Evolutionary conservation across 2,797 vertebrate genomes (phyloP).

Genomic region (Lerista edwardsae): DNA sequence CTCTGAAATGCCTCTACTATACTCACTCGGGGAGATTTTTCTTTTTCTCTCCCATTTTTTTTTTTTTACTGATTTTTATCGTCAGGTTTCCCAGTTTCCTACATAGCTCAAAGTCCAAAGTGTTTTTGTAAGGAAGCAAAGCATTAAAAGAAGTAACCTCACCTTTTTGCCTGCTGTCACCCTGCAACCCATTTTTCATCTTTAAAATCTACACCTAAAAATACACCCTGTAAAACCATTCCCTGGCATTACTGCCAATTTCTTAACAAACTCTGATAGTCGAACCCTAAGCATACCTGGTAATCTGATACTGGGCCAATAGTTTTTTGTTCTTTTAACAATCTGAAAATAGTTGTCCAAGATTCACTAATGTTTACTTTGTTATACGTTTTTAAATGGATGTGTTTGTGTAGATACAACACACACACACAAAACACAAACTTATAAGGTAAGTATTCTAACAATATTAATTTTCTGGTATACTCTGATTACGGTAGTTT

Average conservation of each 20-base stretch:
- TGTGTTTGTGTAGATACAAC: too few relatives aligned
- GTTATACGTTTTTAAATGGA: too few relatives aligned
- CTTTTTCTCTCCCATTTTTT: not conserved
- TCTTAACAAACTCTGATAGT: constrained; percentile 46
- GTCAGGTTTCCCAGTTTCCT: constrained; percentile 46
- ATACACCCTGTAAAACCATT: constrained; percentile 53
- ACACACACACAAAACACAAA: too few relatives aligned
- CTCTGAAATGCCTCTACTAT: constrained; percentile 68
- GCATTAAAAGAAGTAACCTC: constrained; percentile 52
- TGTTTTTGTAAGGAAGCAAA: constrained; percentile 38
- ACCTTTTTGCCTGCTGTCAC: constrained; percentile 41
- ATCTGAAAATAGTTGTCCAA: too few relatives aligned
- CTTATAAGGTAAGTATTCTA: too few relatives aligned
- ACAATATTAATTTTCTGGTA: too few relatives aligned
- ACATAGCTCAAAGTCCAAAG: constrained; percentile 55
- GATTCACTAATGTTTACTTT: too few relatives aligned
- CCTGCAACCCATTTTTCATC: constrained; percentile 61
- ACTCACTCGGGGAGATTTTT: constrained; percentile 45
- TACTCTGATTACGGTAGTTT: too few relatives aligned
- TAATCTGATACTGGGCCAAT: not conserved
- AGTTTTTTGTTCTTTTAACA: too few relatives aligned
- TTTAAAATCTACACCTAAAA: constrained; percentile 54
- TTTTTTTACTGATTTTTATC: constrained; percentile 66
- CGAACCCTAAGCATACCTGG: constrained; percentile 63
- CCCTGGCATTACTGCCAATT: constrained; percentile 54